Evolutionary conservation across 2,113 vertebrate genomes (phyloP), one percentile per base, ranked within the genome.

Genomic region (Tachysurus vachellii): DNA sequence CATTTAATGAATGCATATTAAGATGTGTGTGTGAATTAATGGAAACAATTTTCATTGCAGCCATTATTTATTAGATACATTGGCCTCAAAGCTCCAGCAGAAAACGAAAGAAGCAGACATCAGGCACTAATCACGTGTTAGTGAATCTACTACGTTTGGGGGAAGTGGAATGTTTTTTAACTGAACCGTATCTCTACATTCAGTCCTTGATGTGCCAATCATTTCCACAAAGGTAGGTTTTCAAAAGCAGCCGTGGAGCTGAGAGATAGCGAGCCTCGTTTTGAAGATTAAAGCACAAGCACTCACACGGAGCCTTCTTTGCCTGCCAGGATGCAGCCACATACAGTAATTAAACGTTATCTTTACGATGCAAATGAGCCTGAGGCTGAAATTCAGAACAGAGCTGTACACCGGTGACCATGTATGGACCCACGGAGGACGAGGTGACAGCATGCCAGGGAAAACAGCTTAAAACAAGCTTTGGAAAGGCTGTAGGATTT

Each of bases 351-450:
- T 89, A 90, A 91, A 91, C 26, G 23, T 54, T 77, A 91, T 86
- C 80, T 90, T 90, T 86, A 88, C 83, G 61, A 89, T 90, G 83
- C 86, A 92, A 86, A 91, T 90, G 56, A 88, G 83, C 16, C 42
- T 44, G 47, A 85, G 83, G 86, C 85, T 88, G 73, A 82, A 88
- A 61, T 75, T 13, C 82, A 83, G 85, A 80, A 68, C 81, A 83
- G 17, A 66, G 36, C 50, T 17, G 70, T 70, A 66, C 36, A 80
- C 54, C 28, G 42, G 71, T 47, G 62, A 70, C 75, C 66, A 36
- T 36, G 31, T 70, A 70, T 31, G 28, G 70, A 13, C 68, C 56
- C 61, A 47, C 16, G 73, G 26, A 31, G 12, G 57, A 85, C 23
- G 2, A 47, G 16, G 14, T 28, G 56, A 59, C n/a, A 31, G 26